A percentile compares a stretch with the other conserved stretches of the same genome.
These are phyloP conservation scores for Leucophenga maculata DNA, from an alignment of 2,888 invertebrate species.

Conservation along the genomic window DNA sequence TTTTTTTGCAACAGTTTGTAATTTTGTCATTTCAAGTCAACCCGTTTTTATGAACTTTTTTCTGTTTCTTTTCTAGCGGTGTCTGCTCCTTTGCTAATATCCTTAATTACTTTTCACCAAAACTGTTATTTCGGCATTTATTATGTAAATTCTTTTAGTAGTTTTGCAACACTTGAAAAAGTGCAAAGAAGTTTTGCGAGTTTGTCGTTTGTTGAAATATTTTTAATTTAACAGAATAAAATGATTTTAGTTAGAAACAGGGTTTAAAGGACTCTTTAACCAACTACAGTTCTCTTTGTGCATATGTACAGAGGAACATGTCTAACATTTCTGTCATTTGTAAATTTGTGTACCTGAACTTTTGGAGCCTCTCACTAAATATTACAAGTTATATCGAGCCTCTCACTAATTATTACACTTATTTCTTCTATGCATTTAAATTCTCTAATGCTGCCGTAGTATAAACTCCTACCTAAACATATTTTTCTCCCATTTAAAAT, in stretches of 20 bases:
- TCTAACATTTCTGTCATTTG: no score
- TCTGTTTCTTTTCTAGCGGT: constrained; percentile 33
- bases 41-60: constrained; percentile 41
- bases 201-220: not conserved
- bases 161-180: constrained; percentile 18
- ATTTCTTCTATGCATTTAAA: no score
- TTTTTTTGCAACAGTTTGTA: constrained; percentile 62
- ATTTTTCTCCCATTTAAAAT: no score
- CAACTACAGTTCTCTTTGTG: no score
- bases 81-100: constrained; percentile 42
- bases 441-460: no score
- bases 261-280: no score
- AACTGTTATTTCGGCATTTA: constrained; percentile 52
- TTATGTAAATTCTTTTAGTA: constrained; percentile 35
- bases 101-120: constrained; percentile 54
- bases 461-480: no score
- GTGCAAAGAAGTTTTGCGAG: constrained; percentile 23
- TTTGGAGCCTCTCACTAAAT: no score
- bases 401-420: no score
- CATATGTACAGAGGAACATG: no score
- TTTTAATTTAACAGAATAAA: not conserved
- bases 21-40: constrained; percentile 45
- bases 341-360: no score
- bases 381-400: no score
- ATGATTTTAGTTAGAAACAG: not conserved